Evolutionary conservation across 1,140 invertebrate genomes (phyloP), one percentile per base, ranked within the genome.

Genomic region (Zaprionus lachaisei): DNA sequence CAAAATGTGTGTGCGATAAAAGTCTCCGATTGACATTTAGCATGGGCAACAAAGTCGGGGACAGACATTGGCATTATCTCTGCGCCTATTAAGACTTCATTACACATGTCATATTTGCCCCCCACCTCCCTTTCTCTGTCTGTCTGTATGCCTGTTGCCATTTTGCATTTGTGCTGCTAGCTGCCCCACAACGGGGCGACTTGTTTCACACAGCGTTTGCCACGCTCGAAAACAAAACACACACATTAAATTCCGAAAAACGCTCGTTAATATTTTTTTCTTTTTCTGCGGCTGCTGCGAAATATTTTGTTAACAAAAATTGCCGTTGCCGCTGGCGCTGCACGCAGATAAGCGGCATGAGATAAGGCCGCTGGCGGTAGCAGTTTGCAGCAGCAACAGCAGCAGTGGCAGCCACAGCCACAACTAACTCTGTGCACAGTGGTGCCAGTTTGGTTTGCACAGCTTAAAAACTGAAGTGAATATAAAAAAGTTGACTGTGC

Each of bases 261-360:
- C 73, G 84, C 68, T 89, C 73, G 83, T 83, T 86, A 80, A 83
- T 78, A 74, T 65, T 67, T 71, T 31, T 78, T 69, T 65, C 69
- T 22, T 9, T 5, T 49, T 14, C 38, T 20, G 83, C 70, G 87
- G 80, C 56, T 51, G 63, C 65, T 67, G 65, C 65, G 71, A 87
- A 87, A 87, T 87, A 87, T 87, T 87, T 87, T 87, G 84, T 87
- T 81, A 87, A 89, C 84, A 87, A 83, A 87, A 89, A 83, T 87
- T 78, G 63, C 73, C 58, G 63, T 61, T 85, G 79, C 69, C 68
- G 67, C 78, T 75, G 73, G 68, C 77, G 69, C 47, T 76, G 73
- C 69, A 76, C 41, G 70, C 70, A 73, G 84, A 87, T 87, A 89
- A 89, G 84, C 81, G 64, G 77, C 49, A 37, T 24, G n/a, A 89